A percentile compares a stretch with the other conserved stretches of the same genome.
phyloP scores from a whole-genome alignment of 1,140 invertebrate species.

The Aplysia californica region DNA sequence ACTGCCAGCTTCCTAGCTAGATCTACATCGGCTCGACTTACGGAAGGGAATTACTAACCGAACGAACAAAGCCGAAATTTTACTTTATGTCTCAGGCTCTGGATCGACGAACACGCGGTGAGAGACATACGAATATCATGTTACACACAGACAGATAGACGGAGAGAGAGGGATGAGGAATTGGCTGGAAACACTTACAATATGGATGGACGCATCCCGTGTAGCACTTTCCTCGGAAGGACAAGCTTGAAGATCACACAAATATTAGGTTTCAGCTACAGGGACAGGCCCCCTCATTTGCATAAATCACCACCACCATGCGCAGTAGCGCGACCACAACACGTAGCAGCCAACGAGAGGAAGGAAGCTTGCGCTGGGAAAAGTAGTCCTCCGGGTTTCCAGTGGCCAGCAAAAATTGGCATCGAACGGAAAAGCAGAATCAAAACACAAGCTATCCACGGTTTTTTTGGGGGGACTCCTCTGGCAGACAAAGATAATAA shows the following conservation, averaged over 20 bases:
- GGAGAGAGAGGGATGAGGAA: too few species aligned
- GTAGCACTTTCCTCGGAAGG: neutral
- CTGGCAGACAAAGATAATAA: neutral
- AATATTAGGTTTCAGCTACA: neutral
- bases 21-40: too few species aligned
- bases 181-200: too few species aligned
- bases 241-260: neutral
- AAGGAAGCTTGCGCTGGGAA: neutral
- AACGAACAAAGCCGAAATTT: too few species aligned
- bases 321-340: neutral
- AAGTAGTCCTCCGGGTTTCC: conserved; percentile 7
- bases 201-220: neutral
- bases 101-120: too few species aligned
- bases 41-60: too few species aligned
- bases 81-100: too few species aligned
- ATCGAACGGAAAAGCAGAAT: neutral
- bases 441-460: too few species aligned
- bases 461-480: neutral
- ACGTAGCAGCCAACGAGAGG: neutral
- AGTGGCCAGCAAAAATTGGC: neutral
- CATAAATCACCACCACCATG: conserved; percentile 12
- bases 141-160: too few species aligned
- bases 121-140: too few species aligned
- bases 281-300: conserved; percentile 10
- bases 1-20: too few species aligned